Evolutionary conservation across 2,797 vertebrate species (phyloP).

Genomic region (Eospalax fontanierii): DNA sequence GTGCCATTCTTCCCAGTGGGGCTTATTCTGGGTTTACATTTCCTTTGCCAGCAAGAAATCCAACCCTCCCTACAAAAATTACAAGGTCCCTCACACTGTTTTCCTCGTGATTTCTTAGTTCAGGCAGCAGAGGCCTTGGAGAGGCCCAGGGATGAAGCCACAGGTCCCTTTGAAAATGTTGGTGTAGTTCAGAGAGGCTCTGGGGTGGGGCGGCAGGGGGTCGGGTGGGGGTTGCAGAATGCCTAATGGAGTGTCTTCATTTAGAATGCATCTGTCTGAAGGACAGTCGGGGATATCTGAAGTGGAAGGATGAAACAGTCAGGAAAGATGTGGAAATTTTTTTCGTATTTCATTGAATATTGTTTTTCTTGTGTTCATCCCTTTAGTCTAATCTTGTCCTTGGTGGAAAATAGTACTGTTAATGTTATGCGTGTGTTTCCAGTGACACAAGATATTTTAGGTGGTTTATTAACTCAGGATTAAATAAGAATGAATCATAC

Average conservation of each 20-base stretch:
- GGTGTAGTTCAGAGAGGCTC: neutral
- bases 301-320: constrained; percentile 1
- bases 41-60: neutral
- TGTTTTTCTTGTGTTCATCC: constrained; percentile 7
- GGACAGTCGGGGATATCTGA: neutral
- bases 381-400: constrained; percentile 21
- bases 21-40: neutral
- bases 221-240: neutral
- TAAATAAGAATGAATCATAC: neutral
- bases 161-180: neutral
- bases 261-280: neutral
- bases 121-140: neutral
- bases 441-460: constrained; percentile 33
- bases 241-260: constrained; percentile 4
- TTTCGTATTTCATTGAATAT: constrained; percentile 50
- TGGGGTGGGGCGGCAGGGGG: neutral
- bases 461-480: constrained; percentile 34
- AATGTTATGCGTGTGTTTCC: constrained; percentile 5
- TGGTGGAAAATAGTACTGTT: constrained; percentile 40
- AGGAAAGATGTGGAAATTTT: neutral
- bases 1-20: neutral
- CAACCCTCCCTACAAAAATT: neutral
- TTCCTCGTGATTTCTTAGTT: neutral
- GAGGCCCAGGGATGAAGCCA: neutral
- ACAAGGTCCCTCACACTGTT: neutral